phyloP scores from a whole-genome alignment of 2,113 vertebrate species.

The Mustelus asterias region DNA sequence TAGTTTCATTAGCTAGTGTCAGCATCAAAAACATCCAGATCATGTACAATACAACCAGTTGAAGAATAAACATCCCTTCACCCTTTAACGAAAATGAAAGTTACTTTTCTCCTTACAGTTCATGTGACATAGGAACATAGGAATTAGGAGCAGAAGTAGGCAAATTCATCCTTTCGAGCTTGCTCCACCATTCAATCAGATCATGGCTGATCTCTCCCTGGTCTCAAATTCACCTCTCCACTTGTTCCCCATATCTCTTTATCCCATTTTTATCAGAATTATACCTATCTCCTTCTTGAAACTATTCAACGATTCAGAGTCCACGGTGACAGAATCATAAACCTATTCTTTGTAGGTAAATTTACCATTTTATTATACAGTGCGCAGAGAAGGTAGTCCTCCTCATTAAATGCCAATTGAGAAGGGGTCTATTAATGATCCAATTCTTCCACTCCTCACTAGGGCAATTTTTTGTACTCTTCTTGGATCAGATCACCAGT shows the following conservation, averaged over 20 bases:
- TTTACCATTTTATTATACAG: neutral
- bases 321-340: neutral
- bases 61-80: neutral
- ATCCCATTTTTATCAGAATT: too few relatives aligned
- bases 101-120: neutral
- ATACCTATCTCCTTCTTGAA: too few relatives aligned
- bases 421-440: neutral
- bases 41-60: neutral
- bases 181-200: too few relatives aligned
- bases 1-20: neutral
- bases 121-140: neutral
- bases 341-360: neutral
- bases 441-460: neutral
- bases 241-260: too few relatives aligned
- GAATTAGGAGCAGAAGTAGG: too few relatives aligned
- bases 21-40: neutral
- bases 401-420: neutral
- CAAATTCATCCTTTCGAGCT: too few relatives aligned
- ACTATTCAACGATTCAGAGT: too few relatives aligned
- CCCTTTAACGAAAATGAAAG: neutral
- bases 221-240: too few relatives aligned
- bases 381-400: neutral
- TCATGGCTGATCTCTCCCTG: too few relatives aligned
- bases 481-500: neutral
- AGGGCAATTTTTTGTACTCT: neutral